These are phyloP conservation scores for Cygnus olor DNA, from an alignment of 2,797 vertebrate genomes.

Conservation along the genomic window DNA sequence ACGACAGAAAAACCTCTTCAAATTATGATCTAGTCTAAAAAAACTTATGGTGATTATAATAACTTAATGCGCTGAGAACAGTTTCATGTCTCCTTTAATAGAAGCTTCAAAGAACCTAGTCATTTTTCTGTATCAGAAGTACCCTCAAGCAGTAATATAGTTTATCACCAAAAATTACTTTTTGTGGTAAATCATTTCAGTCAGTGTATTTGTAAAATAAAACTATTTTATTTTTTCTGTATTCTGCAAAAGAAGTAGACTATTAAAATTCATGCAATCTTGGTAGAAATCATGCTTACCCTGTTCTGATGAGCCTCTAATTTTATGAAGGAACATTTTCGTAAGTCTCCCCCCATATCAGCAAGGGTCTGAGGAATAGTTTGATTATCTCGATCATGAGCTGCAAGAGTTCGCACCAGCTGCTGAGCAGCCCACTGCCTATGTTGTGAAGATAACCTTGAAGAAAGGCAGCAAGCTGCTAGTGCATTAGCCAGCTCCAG, in stretches of 20 bases:
- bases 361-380: conserved; percentile 91
- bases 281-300: conserved; percentile 73
- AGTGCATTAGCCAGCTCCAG: conserved; percentile 98
- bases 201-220: not conserved
- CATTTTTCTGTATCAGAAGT: not conserved
- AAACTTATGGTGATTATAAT: not conserved
- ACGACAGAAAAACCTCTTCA: not conserved
- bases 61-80: not conserved
- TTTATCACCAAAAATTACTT: not conserved
- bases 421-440: conserved; percentile 99
- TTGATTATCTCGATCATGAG: conserved; percentile 96
- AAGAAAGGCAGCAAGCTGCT: conserved; percentile 97
- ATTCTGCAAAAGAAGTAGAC: not conserved
- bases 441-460: conserved; percentile 95
- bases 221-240: not conserved
- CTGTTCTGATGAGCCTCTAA: conserved; percentile 97
- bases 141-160: not conserved
- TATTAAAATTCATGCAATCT: not conserved
- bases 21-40: not conserved
- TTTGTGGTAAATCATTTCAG: not conserved
- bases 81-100: not conserved
- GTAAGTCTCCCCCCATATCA: conserved; percentile 94
- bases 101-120: not conserved
- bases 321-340: conserved; percentile 93
- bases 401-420: conserved; percentile 93